Evolutionary conservation across 2,113 vertebrate species (phyloP).

Genomic region (Piliocolobus tephrosceles): DNA sequence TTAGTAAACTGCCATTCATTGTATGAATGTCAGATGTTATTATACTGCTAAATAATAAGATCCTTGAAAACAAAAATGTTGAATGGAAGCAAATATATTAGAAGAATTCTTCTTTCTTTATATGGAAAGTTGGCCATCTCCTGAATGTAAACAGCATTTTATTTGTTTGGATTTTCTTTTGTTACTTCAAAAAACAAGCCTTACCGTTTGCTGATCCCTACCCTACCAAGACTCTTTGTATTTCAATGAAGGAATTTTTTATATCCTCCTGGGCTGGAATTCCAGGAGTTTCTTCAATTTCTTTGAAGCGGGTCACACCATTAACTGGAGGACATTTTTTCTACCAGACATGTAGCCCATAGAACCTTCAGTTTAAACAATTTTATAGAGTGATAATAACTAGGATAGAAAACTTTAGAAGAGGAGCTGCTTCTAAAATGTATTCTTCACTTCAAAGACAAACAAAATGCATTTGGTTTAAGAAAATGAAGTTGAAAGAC

Average conservation of each 20-base stretch:
- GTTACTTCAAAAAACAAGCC: not conserved
- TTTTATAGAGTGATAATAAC: not conserved
- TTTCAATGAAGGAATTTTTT: slow-evolving; percentile 33
- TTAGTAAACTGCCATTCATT: slow-evolving; percentile 4
- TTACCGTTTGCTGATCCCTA: not conserved
- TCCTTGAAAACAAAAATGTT: not conserved
- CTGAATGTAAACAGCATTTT: not conserved
- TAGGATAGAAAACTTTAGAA: not conserved
- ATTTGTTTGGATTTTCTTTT: not conserved
- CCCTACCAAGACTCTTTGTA: not conserved
- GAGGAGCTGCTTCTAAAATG: not conserved
- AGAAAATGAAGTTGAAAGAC: slow-evolving; percentile 4
- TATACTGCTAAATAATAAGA: not conserved
- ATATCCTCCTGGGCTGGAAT: not conserved
- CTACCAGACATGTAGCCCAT: not conserved
- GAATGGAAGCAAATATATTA: not conserved
- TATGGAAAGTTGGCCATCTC: not conserved
- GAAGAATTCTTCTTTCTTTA: not conserved
- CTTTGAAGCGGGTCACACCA: not conserved
- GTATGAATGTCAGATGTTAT: not conserved
- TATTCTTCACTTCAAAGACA: not conserved
- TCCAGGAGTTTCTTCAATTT: slow-evolving; percentile 40
- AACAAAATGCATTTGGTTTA: not conserved
- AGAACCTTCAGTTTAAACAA: not conserved
- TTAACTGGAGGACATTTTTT: not conserved